These are phyloP conservation scores for Paracyclopina nana DNA, from an alignment of 1,140 invertebrate genomes.

Conservation along the genomic window DNA sequence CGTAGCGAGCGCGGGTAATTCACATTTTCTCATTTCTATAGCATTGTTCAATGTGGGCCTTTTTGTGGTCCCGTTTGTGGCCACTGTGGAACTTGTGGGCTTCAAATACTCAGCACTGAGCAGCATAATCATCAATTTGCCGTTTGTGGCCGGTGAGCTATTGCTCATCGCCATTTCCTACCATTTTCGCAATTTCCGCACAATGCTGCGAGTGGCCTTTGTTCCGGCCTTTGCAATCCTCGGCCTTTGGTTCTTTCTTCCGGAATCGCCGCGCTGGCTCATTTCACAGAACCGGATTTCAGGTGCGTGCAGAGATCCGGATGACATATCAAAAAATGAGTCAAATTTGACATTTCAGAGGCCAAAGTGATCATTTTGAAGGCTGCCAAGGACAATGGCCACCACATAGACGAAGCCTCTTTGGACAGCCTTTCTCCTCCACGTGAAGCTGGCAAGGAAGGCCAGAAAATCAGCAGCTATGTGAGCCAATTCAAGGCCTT, in stretches of 20 bases:
- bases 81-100: not conserved
- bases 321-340: too few species aligned
- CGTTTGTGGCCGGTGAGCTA: not conserved
- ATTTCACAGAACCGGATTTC: too few species aligned
- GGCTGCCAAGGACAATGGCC: too few species aligned
- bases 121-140: not conserved
- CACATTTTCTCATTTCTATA: not conserved
- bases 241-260: not conserved
- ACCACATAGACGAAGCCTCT: too few species aligned
- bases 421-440: too few species aligned
- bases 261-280: slow-evolving; percentile 9
- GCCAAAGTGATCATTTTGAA: too few species aligned
- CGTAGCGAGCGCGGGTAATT: not conserved
- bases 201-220: not conserved
- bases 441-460: too few species aligned
- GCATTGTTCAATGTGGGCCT: not conserved
- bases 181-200: not conserved
- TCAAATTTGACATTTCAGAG: too few species aligned
- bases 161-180: not conserved
- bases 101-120: not conserved
- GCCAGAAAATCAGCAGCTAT: too few species aligned
- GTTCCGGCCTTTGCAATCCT: not conserved
- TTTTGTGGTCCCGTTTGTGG: not conserved
- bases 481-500: too few species aligned
- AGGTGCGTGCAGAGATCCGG: too few species aligned